Conservation (phyloP, 1,140 invertebrate species). For the Bombus waltoni region DNA sequence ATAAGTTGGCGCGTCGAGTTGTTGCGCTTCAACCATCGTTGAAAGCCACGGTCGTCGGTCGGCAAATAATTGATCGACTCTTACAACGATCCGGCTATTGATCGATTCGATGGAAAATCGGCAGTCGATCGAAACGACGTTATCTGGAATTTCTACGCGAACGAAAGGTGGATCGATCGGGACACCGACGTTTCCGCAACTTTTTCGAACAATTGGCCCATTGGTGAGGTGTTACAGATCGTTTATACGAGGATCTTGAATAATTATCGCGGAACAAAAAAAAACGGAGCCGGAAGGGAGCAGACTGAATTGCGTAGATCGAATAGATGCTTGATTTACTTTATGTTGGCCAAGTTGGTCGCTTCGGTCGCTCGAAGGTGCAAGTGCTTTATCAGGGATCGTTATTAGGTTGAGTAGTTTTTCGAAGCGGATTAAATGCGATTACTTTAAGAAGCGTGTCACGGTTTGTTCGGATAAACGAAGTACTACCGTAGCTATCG, state of each 20-base stretch:
- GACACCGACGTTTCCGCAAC: neutral
- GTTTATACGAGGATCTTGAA: neutral
- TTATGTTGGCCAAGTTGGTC: neutral
- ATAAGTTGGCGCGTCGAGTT: slow-evolving; percentile 19
- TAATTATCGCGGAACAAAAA: neutral
- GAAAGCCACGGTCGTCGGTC: neutral
- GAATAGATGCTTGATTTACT: neutral
- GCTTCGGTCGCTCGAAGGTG: neutral
- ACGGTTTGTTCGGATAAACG: no score
- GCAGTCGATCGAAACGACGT: neutral
- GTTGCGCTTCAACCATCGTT: neutral
- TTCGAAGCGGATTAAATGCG: neutral
- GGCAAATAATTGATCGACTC: slow-evolving; percentile 31
- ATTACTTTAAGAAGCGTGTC: neutral
- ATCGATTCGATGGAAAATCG: no score
- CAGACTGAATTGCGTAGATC: no score
- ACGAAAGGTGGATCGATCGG: slow-evolving; percentile 33
- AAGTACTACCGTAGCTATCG: no score
- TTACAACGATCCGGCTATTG: no score
- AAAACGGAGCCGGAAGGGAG: no score
- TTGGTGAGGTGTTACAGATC: neutral
- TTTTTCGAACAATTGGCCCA: neutral
- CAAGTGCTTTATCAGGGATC: no score
- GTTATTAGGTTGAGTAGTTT: neutral
- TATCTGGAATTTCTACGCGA: neutral